These are phyloP conservation scores for Brienomyrus brachyistius DNA, from an alignment of 2,113 vertebrate genomes.

Conservation along the genomic window DNA sequence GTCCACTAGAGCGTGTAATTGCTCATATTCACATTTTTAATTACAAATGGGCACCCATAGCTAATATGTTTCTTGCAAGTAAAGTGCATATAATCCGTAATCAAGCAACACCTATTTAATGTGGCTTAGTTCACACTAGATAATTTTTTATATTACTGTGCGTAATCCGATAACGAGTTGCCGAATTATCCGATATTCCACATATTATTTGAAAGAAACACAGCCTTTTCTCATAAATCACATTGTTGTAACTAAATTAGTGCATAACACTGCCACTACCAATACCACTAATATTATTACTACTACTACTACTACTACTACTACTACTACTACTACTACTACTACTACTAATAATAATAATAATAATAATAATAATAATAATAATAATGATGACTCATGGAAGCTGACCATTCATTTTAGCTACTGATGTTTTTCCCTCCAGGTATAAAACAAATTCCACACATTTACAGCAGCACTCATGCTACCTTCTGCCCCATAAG, in stretches of 20 bases:
- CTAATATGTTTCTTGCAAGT: constrained; percentile 14
- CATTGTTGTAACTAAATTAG: neutral
- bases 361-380: neutral
- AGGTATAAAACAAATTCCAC: neutral
- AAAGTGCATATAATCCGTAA: constrained; percentile 4
- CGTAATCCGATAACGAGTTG: neutral
- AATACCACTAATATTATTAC: neutral
- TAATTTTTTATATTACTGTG: neutral
- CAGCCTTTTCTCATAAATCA: neutral
- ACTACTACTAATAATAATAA: neutral
- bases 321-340: too few species aligned
- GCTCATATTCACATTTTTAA: neutral
- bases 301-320: neutral
- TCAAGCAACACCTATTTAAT: constrained; percentile 12
- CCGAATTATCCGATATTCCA: neutral
- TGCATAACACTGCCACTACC: too few species aligned
- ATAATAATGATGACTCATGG: neutral
- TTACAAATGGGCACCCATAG: neutral
- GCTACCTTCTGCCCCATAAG: neutral
- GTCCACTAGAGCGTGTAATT: neutral
- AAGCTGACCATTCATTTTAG: neutral
- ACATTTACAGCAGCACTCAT: neutral
- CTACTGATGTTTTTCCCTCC: neutral
- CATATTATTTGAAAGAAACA: neutral
- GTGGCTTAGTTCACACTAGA: neutral